Evolutionary conservation across 2,797 vertebrate genomes (phyloP), one percentile per base, ranked within the genome.

Genomic region (Phaenicophaeus curvirostris): DNA sequence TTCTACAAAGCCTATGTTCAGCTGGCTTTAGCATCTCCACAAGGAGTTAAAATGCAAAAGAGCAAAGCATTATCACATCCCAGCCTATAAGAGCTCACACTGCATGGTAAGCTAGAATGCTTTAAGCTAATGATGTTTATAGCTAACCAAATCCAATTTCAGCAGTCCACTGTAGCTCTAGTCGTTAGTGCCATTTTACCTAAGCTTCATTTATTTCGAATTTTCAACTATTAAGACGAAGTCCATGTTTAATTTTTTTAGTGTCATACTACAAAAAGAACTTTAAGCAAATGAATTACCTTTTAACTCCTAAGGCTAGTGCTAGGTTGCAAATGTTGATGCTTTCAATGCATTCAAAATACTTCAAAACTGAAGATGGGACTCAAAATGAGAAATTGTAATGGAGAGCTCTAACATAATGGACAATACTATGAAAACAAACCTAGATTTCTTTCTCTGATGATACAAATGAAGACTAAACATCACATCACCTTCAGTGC

Each of bases 191-290:
- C 96, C 86, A 80, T 97, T 98, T 97, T 94, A 95, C 97, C 89
- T 81, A 96, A 96, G 96, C 96, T 95, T 97, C 95, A 97, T 97
- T 97, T 97, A 96, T 97, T 96, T 97, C 96, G 88, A 95, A 95
- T 95, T 95, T 87, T 95, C 94, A 92, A 65, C 87, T 91, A 93
- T 89, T 84, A 91, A 91, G 90, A 88, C 92, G 85, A 93, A 95
- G 85, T 44, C 92, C 18, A 13, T 87, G 71, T 96, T 97, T 91
- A 74, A 87, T 92, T 95, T 94, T 95, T 95, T 35, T 39, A 97
- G 84, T 81, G 93, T 94, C 97, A 93, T 33, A 75, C 91, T 96
- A 97, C 87, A 95, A 95, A 95, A 97, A 95, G 66, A 97, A 94
- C 95, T 89, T 77, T 89, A 87, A 91, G 76, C 77, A 96, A 90